Base-by-base conservation (phyloP, 30 jellyfish, hydroid and myxozoan genomes). In the Hydractinia echinata region DNA sequence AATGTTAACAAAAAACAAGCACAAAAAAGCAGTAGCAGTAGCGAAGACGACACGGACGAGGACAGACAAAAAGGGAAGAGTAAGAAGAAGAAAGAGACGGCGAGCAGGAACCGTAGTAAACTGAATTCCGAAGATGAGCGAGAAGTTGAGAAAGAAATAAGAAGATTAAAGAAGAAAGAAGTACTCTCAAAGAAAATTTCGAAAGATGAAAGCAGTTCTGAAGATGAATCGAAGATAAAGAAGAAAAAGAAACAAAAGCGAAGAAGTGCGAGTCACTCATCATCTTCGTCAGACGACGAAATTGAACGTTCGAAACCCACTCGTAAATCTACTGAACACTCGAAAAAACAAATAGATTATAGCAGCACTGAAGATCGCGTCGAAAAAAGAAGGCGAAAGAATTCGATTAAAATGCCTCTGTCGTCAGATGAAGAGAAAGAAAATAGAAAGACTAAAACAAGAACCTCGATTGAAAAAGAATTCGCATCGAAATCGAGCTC, bases 51-150 rank as follows among this genome's bases (percentile, higher is more conserved):
- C 84, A 39, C 64, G 8, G 70, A 64, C 18, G 83, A 76, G 4
- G 80, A 78, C 18, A 61, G 16, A 6, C 76, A 81, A 56, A 7
- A 30, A 6, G 48, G 74, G 39, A 64, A 64, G 39, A 44, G 74
- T n/a, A 64, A 64, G 16, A 64, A 11, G 69, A 58, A 13, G 19
- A 58, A 58, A 58, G 69, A 58, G 15, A 16, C 19, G 7, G 9
- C 19, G 1, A 64, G 74, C 74, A 64, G 74, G 10, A 64, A 7
- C 2, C 74, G 74, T 64, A 30, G 44, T 30, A 30, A 30, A 30
- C 74, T 64, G 39, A 64, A 64, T 13, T 64, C 74, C 74, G 74
- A 64, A 13, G 74, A 64, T 13, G 74, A 64, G 39, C 74, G 74
- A 7, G 74, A 64, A 6, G 39, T 64, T 64, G 51, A 64, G 18